Evolutionary conservation across 2,797 vertebrate genomes (phyloP).

Genomic region (Megaceryle alcyon): DNA sequence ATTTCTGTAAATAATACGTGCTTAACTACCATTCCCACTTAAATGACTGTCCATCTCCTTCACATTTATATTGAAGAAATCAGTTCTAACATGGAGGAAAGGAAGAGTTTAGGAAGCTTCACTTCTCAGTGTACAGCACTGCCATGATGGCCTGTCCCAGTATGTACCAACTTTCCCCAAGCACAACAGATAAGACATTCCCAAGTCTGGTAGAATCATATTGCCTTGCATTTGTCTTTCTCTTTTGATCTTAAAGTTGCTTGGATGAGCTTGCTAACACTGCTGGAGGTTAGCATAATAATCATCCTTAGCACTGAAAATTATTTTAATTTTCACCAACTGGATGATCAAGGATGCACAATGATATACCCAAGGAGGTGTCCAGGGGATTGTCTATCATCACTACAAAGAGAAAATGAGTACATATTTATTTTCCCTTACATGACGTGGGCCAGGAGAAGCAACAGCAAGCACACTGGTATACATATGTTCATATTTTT

Average conservation of each 20-base stretch:
- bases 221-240: not conserved
- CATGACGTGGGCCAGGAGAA: not conserved
- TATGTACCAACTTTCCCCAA: not conserved
- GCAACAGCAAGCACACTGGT: not conserved
- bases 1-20: not conserved
- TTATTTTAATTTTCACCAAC: not conserved
- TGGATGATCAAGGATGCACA: not conserved
- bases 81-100: not conserved
- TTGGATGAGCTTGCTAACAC: not conserved
- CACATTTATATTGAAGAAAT: not conserved
- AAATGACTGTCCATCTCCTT: not conserved
- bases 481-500: not conserved
- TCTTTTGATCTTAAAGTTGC: not conserved
- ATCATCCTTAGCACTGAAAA: not conserved
- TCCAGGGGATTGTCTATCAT: not conserved
- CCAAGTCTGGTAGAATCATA: not conserved
- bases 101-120: not conserved
- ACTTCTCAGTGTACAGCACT: not conserved
- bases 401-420: not conserved
- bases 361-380: not conserved
- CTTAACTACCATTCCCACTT: not conserved
- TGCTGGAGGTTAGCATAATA: not conserved
- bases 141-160: accelerated
- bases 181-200: not conserved
- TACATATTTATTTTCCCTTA: not conserved